phyloP scores from a whole-genome alignment of 2,113 vertebrate species.

The Entelurus aequoreus region DNA sequence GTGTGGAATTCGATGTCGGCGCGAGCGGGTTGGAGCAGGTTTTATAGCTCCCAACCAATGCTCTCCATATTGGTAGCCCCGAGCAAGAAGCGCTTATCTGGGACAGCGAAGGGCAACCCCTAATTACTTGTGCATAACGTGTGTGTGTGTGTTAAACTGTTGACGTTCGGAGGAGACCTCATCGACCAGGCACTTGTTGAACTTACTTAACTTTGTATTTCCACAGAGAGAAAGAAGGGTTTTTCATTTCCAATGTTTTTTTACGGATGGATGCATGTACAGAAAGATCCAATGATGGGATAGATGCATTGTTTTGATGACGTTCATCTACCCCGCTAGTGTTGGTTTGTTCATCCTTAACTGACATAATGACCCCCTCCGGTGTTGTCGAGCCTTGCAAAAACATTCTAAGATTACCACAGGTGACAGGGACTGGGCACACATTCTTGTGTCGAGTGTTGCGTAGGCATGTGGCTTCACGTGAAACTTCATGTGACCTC shows the following conservation, averaged over 20 bases:
- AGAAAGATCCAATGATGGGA: no score
- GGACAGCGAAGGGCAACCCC: neutral
- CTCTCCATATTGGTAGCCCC: neutral
- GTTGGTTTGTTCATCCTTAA: no score
- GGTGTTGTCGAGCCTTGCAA: slow-evolving; percentile 4
- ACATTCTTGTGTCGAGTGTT: slow-evolving; percentile 56
- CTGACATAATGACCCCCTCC: slow-evolving; percentile 24
- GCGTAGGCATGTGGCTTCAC: slow-evolving; percentile 29
- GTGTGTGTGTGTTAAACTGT: neutral
- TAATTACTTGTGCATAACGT: neutral
- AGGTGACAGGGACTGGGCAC: slow-evolving; percentile 16
- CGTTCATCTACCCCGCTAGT: neutral
- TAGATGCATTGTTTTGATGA: no score
- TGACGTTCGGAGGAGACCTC: neutral
- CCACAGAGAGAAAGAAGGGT: no score
- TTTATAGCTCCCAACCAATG: neutral
- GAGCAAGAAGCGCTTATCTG: neutral
- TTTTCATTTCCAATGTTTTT: no score
- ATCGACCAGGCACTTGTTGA: neutral
- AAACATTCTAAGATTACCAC: slow-evolving; percentile 19
- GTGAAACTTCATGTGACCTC: slow-evolving; percentile 44
- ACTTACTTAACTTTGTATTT: neutral
- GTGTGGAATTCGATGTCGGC: neutral
- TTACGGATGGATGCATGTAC: no score
- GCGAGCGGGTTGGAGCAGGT: neutral